Percentiles rank a stretch among this genome's conserved stretches.
These are phyloP conservation scores for Nemotelus pantherinus DNA, from an alignment of 2,888 invertebrate species.

Conservation along the genomic window DNA sequence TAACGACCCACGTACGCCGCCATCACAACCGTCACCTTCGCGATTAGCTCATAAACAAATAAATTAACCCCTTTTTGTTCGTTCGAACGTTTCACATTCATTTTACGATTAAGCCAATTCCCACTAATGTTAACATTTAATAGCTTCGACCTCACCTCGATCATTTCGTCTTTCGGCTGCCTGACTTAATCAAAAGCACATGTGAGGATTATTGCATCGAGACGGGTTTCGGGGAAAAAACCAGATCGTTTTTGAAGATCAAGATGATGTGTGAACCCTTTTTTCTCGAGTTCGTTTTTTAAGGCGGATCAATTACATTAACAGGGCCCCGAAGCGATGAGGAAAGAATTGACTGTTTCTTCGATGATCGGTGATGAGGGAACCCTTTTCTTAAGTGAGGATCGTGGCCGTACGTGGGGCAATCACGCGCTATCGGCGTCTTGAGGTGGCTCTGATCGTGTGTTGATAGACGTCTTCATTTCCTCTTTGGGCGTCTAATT, in stretches of 20 bases:
- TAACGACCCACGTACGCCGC: conserved; percentile 29
- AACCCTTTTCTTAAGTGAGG: conserved; percentile 19
- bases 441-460: conserved; percentile 40
- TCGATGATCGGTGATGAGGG: not conserved
- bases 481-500: conserved; percentile 41
- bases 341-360: conserved; percentile 7
- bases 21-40: conserved; percentile 20
- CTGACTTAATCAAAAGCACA: conserved; percentile 33
- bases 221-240: conserved; percentile 7
- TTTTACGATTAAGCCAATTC: conserved; percentile 34
- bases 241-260: conserved; percentile 39
- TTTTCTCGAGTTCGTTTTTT: conserved; percentile 34
- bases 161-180: conserved; percentile 26
- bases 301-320: not conserved
- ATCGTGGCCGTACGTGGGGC: conserved; percentile 34
- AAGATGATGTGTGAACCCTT: conserved; percentile 45
- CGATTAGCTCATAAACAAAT: conserved; percentile 39
- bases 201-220: conserved; percentile 39
- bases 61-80: conserved; percentile 39
- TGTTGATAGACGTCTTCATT: conserved; percentile 47
- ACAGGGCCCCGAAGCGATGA: conserved; percentile 5
- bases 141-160: conserved; percentile 44
- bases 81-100: conserved; percentile 5
- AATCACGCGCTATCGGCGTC: conserved; percentile 41
- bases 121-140: conserved; percentile 50